Percentiles rank a stretch among this genome's conserved stretches.
These are phyloP conservation scores for Drosophila sordidapex DNA, from an alignment of 2,888 invertebrate species.

Conservation along the genomic window DNA sequence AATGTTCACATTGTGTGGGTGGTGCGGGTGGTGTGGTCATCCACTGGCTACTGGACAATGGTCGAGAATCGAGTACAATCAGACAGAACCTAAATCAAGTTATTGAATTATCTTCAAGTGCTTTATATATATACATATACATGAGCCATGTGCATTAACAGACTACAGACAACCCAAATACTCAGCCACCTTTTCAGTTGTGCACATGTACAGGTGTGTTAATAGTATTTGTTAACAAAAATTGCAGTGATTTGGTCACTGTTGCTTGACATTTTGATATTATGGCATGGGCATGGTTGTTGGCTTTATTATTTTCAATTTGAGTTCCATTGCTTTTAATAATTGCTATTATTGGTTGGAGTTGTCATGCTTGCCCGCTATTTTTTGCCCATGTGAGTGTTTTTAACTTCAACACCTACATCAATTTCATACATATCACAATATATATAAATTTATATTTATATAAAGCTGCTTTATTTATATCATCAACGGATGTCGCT, in stretches of 20 bases:
- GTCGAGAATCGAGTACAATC: constrained; percentile 34
- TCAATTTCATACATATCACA: not conserved
- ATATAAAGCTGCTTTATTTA: constrained; percentile 36
- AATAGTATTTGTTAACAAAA: not conserved
- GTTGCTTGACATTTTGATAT: constrained; percentile 32
- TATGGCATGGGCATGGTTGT: constrained; percentile 26
- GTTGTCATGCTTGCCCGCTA: constrained; percentile 29
- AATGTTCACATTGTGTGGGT: constrained; percentile 23
- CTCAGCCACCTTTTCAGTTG: not conserved
- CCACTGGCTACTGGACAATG: constrained; percentile 46
- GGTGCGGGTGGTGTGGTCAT: not conserved
- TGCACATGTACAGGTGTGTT: not conserved
- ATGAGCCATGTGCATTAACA: not conserved
- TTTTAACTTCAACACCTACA: constrained; percentile 73
- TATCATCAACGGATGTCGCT: constrained; percentile 36
- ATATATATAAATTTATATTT: not conserved
- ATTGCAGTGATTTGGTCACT: constrained; percentile 19
- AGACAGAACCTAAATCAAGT: constrained; percentile 21
- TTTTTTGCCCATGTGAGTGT: constrained; percentile 43
- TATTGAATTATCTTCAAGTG: not conserved
- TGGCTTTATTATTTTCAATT: constrained; percentile 74
- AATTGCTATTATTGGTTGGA: constrained; percentile 67
- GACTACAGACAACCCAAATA: not conserved
- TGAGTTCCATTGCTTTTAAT: constrained; percentile 76
- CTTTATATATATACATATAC: not conserved